phyloP scores from a whole-genome alignment of 53 echinoderm and acorn worm species.

The Antedon mediterranea region DNA sequence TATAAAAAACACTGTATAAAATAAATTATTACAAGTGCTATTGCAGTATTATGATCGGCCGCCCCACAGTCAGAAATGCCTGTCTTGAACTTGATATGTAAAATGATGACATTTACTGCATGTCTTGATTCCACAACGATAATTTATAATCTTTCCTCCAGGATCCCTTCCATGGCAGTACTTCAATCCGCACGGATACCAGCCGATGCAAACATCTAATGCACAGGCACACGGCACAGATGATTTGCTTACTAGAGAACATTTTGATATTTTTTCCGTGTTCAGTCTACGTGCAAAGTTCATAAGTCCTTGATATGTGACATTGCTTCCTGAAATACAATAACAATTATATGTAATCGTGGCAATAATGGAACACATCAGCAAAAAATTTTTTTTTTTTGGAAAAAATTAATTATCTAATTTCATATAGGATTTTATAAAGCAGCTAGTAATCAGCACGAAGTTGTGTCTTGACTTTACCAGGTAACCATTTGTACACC shows the following conservation, averaged over 20 bases:
- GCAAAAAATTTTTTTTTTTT: no score
- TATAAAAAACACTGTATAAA: no score
- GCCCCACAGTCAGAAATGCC: slow-evolving; percentile 66
- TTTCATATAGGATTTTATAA: no score
- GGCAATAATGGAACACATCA: no score
- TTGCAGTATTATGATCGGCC: not conserved
- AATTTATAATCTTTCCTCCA: slow-evolving; percentile 76
- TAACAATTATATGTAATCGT: no score
- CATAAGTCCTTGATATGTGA: slow-evolving; percentile 57
- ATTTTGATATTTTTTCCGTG: slow-evolving; percentile 30
- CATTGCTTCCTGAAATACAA: slow-evolving; percentile 45
- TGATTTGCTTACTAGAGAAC: slow-evolving; percentile 32
- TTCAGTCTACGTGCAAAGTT: slow-evolving; percentile 35
- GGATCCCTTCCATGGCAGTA: slow-evolving; percentile 94
- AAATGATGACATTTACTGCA: slow-evolving; percentile 69
- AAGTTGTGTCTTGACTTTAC: no score
- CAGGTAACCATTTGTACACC: no score
- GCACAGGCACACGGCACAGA: slow-evolving; percentile 54
- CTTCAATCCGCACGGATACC: slow-evolving; percentile 97
- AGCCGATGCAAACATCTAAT: slow-evolving; percentile 85
- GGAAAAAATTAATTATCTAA: no score
- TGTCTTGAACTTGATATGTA: slow-evolving; percentile 60
- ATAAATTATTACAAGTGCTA: no score
- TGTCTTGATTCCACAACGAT: slow-evolving; percentile 90
- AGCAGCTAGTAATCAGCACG: no score